Percentiles rank a stretch among this genome's conserved stretches.
Evolutionary conservation across 2,888 invertebrate genomes (phyloP).

Genomic region (Erannis defoliaria): DNA sequence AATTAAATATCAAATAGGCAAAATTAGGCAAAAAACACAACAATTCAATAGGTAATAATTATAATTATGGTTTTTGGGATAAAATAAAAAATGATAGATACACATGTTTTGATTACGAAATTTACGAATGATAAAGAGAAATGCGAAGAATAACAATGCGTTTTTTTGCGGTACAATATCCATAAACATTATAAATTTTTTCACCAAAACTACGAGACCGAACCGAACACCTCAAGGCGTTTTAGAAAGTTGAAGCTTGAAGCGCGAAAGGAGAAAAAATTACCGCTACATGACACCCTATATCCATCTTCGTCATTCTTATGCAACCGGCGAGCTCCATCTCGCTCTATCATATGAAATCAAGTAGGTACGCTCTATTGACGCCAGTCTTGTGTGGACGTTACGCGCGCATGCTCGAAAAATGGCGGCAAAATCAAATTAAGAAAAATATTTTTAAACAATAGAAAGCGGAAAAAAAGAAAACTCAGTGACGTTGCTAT

Average conservation of each 20-base stretch:
- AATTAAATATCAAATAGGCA: too few species aligned
- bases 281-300: slow-evolving; percentile 81
- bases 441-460: slow-evolving; percentile 40
- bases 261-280: slow-evolving; percentile 83
- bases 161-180: slow-evolving; percentile 4
- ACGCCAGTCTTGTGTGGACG: slow-evolving; percentile 69
- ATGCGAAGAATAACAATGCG: not conserved
- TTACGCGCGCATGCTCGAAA: slow-evolving; percentile 66
- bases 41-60: too few species aligned
- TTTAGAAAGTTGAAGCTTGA: slow-evolving; percentile 85
- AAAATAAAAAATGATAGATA: too few species aligned
- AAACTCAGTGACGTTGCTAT: slow-evolving; percentile 33
- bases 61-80: too few species aligned
- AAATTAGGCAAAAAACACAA: too few species aligned
- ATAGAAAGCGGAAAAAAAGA: slow-evolving; percentile 41
- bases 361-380: slow-evolving; percentile 62
- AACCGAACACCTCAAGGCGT: slow-evolving; percentile 71
- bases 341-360: slow-evolving; percentile 65
- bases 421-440: slow-evolving; percentile 55
- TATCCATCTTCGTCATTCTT: slow-evolving; percentile 62
- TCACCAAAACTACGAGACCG: slow-evolving; percentile 59
- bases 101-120: not conserved
- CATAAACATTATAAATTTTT: slow-evolving; percentile 35
- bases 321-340: slow-evolving; percentile 48
- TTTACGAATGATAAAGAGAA: not conserved